Base-by-base conservation (phyloP, 2,797 vertebrate species). In the Streptopelia turtur region DNA sequence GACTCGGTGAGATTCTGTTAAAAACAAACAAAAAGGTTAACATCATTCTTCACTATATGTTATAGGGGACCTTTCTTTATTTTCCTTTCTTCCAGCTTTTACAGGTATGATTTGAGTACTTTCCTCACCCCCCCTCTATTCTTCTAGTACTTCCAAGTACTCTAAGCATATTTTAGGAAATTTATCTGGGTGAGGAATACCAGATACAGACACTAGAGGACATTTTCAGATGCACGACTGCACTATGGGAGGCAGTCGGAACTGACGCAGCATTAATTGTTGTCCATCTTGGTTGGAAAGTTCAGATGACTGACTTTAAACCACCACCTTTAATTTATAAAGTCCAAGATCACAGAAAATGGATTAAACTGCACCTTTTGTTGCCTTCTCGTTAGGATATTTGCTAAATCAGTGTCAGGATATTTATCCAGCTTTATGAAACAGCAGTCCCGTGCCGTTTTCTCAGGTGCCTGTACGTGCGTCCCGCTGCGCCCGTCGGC, bases 1-100 rank as follows among this genome's bases (percentile, higher is more conserved):
- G 98, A 69, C 97, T 99, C 9, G 99, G 99, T 99, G 97, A 98
- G 98, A 92, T 72, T 83, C 37, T 63, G 16, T 41, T 76, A 45
- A 39, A 66, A 81, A 30, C 25, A 57, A 13, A 59, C 37, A 53
- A 33, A 17, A 11, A 27, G 7, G 16, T 83, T 94, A 37, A 53
- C 61, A 24, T 52, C 66, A 66, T 21, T 80, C 25, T 65, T 55
- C 22, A 16, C 37, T 68, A 6, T 49, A 56, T 57, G 9, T 16
- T 78, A 3, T 56, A 31, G 22, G 31, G n/a, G 12, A 12, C 28
- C 8, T 59, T 78, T 35, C 52, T 25, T 69, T 12, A 15, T 59
- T 93, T 91, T 68, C 21, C 30, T 80, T 89, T 72, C 39, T 65
- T 77, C 11, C 27, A 60, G 47, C 25, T 65, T 61, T 89, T 80